Base-by-base conservation (phyloP, 2,888 invertebrate species). In the Zaprionus bogoriensis region DNA sequence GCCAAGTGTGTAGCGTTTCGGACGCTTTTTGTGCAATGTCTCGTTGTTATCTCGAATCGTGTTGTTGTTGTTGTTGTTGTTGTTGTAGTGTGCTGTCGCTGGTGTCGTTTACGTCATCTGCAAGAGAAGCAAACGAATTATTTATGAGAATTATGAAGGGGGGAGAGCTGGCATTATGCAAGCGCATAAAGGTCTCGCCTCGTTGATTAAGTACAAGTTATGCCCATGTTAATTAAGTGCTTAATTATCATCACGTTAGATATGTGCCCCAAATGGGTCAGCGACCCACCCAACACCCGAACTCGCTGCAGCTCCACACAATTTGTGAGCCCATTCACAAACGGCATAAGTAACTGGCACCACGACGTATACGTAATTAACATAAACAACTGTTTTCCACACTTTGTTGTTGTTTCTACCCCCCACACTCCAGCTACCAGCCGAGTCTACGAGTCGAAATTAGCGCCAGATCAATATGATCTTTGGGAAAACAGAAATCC, bases 41-140 rank as follows among this genome's bases (percentile, higher is more conserved):
- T 44, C 45, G 41, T 46, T 53, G 41, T 47, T 47, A 54, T 54
- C 46, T 42, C 27, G 30, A 46, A 4, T 32, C 27, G 45, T 36
- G n/a, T 14, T 36, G 14, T 48, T 59, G 50, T 38, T 30, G 23
- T 53, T 38, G 42, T 42, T 66, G 59, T 64, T 44, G 74, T 76
- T 80, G 77, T 19, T 63, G 27, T 27, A n/a, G n/a, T n/a, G n/a
- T 41, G 28, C 28, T 47, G 41, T 23, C 27, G 48, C 52, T 68
- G n/a, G n/a, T n/a, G 58, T 66, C 44, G 71, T 76, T 82, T 82
- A 81, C 77, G 76, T 77, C 80, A 82, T 80, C 80, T 80, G 70
- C 55, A 78, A 77, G 57, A 67, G 50, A 59, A 62, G 48, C 19
- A 55, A 42, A 25, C 5, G 47, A 53, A 44, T 55, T 47, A 61